Conservation (phyloP, 2,113 vertebrate genomes). For the Zapornia atra region DNA sequence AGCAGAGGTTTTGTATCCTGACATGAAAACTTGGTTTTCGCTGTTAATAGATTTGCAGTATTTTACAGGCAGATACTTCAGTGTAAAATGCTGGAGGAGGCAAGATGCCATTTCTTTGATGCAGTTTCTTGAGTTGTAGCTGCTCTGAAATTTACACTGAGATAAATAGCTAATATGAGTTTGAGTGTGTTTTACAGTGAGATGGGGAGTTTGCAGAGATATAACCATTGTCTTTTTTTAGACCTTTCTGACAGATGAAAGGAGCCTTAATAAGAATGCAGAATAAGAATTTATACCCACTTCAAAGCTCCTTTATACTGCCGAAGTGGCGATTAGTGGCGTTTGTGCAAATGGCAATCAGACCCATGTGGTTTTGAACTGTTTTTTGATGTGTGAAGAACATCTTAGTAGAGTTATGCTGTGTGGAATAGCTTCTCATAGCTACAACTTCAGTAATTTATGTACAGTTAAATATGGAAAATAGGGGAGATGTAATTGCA, state of each 20-base stretch:
- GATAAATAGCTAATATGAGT: background rate
- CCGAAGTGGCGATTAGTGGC: background rate
- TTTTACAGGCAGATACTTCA: background rate
- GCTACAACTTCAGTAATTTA: background rate
- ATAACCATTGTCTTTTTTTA: background rate
- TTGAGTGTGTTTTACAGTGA: background rate
- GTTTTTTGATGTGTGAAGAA: background rate
- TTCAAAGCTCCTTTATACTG: constrained; percentile 31
- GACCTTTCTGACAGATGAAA: constrained; percentile 3
- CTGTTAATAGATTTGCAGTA: background rate
- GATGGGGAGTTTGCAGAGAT: background rate
- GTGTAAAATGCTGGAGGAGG: background rate
- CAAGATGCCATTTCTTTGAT: background rate
- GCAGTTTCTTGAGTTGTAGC: background rate
- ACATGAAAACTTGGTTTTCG: background rate
- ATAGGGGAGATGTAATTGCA: accelerated
- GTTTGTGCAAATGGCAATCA: constrained; percentile 15
- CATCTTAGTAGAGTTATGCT: background rate
- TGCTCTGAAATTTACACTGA: background rate
- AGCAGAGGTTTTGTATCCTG: background rate
- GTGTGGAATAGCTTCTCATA: background rate
- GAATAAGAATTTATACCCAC: constrained; percentile 21
- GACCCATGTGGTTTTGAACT: background rate
- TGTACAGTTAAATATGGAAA: background rate
- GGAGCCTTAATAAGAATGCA: background rate